Conservation (phyloP, 2,797 vertebrate genomes). For the Ctenopoma kingsleyae region DNA sequence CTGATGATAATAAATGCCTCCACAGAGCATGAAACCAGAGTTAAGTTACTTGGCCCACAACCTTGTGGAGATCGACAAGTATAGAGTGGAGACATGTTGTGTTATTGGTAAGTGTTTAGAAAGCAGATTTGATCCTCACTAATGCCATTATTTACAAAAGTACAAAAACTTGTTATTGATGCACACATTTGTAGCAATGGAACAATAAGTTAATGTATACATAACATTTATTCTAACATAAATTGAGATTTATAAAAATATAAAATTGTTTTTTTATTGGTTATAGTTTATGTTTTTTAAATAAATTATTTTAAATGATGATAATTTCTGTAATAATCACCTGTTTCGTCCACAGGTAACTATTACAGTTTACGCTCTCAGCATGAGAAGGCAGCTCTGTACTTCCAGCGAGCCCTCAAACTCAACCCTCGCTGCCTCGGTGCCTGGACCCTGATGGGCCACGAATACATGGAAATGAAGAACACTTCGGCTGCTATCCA, state of each 20-base stretch:
- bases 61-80: conserved; percentile 99
- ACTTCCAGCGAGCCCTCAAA: conserved; percentile 98
- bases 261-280: not conserved
- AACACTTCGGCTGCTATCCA: conserved; percentile 99
- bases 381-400: conserved; percentile 97
- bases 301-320: too few relatives aligned
- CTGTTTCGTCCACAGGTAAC: conserved; percentile 87
- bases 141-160: not conserved
- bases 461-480: conserved; percentile 99
- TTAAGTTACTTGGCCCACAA: conserved; percentile 98
- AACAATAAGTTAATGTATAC: not conserved
- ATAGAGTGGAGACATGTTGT: conserved; percentile 98
- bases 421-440: conserved; percentile 97
- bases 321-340: not conserved
- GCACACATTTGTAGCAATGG: not conserved
- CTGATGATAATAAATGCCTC: conserved; percentile 21
- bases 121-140: not conserved
- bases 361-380: conserved; percentile 98
- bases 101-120: conserved; percentile 89
- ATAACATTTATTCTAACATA: too few relatives aligned
- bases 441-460: conserved; percentile 99
- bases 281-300: not conserved
- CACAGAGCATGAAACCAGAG: conserved; percentile 97
- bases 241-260: too few relatives aligned
- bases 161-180: not conserved